Conservation (phyloP, 1,140 invertebrate genomes). For the Steinernema feltiae region DNA sequence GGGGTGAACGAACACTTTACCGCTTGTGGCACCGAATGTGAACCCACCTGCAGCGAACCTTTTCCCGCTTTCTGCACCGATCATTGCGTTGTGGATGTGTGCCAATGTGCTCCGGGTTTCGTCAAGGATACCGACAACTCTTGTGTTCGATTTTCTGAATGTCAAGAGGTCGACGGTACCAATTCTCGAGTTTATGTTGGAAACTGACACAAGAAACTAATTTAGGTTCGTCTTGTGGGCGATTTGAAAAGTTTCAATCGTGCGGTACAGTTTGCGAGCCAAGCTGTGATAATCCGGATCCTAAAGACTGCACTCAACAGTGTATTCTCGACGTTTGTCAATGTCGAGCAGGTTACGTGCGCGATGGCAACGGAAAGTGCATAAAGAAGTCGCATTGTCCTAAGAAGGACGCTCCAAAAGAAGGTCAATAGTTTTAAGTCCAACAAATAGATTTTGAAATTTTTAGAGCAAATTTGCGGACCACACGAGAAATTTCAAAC, state of each 20-base stretch:
- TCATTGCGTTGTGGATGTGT: not conserved
- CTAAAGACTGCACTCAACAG: not conserved
- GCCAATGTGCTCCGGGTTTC: not conserved
- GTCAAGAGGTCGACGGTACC: not conserved
- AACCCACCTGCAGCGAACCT: conserved; percentile 20
- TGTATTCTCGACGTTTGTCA: not conserved
- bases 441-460: not conserved
- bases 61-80: conserved; percentile 21
- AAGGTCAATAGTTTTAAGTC: not conserved
- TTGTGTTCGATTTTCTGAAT: not conserved
- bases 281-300: not conserved
- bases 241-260: conserved; percentile 7
- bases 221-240: not conserved
- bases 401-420: not conserved
- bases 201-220: not conserved
- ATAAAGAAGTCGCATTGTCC: conserved; percentile 2
- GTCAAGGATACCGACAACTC: not conserved
- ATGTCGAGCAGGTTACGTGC: not conserved
- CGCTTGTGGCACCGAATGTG: conserved; percentile 21
- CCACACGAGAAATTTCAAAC: not conserved
- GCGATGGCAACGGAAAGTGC: not conserved
- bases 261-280: not conserved
- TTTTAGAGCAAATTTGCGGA: not conserved
- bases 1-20: conserved; percentile 10
- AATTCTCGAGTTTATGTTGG: not conserved